A percentile compares a stretch with the other conserved stretches of the same genome.
phyloP scores from a whole-genome alignment of 64 coral and sea anemone genomes.

The Montipora sp. region DNA sequence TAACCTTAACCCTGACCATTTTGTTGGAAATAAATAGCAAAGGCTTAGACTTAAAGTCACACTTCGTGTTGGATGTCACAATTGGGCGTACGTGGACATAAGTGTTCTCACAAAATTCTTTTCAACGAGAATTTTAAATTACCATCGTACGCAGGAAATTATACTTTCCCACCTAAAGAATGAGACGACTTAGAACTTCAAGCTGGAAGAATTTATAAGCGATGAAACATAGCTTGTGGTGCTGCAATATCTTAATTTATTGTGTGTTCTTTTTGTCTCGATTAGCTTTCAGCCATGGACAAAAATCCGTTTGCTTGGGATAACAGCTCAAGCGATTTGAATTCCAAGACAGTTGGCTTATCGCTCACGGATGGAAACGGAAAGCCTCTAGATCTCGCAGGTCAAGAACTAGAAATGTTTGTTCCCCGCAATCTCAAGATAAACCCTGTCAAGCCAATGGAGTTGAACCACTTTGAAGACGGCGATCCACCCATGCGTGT shows the following conservation, averaged over 20 bases:
- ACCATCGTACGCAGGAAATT: too few species aligned
- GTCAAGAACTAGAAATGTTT: constrained; percentile 91
- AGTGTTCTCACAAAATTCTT: too few species aligned
- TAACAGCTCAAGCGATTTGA: constrained; percentile 83
- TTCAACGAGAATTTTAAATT: too few species aligned
- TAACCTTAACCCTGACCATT: too few species aligned
- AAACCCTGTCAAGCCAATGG: constrained; percentile 88
- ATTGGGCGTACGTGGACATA: too few species aligned
- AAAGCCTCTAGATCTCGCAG: constrained; percentile 79
- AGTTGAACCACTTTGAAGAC: constrained; percentile 73
- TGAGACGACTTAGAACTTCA: too few species aligned
- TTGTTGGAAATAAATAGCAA: too few species aligned
- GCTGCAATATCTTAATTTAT: too few species aligned
- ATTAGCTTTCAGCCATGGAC: constrained; percentile 88
- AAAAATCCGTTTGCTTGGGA: constrained; percentile 92
- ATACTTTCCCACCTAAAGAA: background rate
- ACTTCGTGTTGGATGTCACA: too few species aligned
- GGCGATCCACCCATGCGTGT: constrained; percentile 90
- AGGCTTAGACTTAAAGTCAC: too few species aligned
- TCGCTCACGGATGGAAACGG: constrained; percentile 88
- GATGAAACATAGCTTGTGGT: background rate
- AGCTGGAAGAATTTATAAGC: too few species aligned
- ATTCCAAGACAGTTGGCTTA: constrained; percentile 87
- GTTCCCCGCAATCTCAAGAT: constrained; percentile 88
- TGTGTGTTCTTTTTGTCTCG: background rate